Base-by-base conservation (phyloP, 1,140 invertebrate genomes). In the Notospermus geniculatus region DNA sequence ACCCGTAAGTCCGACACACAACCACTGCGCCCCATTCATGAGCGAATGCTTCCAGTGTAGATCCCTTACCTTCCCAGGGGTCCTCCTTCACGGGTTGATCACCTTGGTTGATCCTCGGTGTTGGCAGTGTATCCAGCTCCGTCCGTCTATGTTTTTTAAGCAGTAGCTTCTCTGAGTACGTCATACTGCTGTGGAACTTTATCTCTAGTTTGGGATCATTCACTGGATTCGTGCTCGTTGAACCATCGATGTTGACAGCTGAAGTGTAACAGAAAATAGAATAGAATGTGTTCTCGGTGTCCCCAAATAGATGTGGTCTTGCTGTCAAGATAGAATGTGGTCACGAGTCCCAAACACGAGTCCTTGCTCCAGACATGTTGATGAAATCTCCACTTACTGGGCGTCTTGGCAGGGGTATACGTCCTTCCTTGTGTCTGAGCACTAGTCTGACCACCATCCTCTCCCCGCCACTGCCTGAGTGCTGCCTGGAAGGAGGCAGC, bases 401-500 rank as follows among this genome's bases (percentile, higher is more conserved):
- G 56, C 15, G 56, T 41, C 9, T 22, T 2, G 39, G 39, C 56
- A 57, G 56, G 56, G 5, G 56, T 46, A 36, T 22, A 25, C 5
- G 25, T 7, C 39, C 19, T 17, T 9, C 2, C 22, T 25, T 5
- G 15, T 13, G 30, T 43, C n/a, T 30, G 27, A 29, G 55, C 53
- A 13, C 17, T 19, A 22, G 41, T 25, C 17, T 27, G 57, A 27
- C 23, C 45, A n/a, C 0, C 22, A 19, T 58, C 45, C 19, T 71
- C 43, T 2, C 59, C 60, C 36, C 80, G 65, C 80, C 80, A 81
- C 23, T 75, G 75, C n/a, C 57, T 57, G 9, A 81, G 59, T n/a
- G 80, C 80, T 53, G 72, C 53, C 60, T 80, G 80, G 58, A 81
- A 81, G 13, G 73, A 73, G 7, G 71, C 71, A n/a, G 77, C 77